Conservation (phyloP, 2,797 vertebrate species). For the Danio choprae region DNA sequence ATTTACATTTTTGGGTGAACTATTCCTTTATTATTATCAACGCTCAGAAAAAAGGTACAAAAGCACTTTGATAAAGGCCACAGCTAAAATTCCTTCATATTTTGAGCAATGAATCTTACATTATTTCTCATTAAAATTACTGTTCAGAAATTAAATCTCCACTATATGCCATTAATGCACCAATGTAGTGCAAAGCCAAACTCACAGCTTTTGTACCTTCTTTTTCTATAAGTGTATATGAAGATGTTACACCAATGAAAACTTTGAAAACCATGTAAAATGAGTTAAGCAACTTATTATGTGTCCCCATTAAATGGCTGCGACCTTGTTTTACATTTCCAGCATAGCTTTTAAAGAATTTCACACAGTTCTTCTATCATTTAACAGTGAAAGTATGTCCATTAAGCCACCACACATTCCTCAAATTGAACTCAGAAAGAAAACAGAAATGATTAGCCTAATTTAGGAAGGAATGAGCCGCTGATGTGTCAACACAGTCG, state of each 20-base stretch:
- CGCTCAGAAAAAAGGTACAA: no score
- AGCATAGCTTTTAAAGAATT: slow-evolving; percentile 6
- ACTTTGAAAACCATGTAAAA: not conserved
- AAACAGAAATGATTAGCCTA: not conserved
- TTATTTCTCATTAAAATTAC: no score
- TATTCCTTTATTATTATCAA: no score
- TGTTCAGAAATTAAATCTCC: no score
- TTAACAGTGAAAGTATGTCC: not conserved
- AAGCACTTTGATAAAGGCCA: no score
- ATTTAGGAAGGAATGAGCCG: slow-evolving; percentile 13
- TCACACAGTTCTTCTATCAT: not conserved
- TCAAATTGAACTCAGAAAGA: slow-evolving; percentile 2
- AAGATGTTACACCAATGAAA: not conserved
- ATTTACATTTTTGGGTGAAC: no score
- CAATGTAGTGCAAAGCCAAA: no score
- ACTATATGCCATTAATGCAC: no score
- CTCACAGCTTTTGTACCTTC: no score
- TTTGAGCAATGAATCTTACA: no score
- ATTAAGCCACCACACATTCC: not conserved
- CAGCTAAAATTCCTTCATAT: no score
- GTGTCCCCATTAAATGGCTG: not conserved
- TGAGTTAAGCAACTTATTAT: not conserved
- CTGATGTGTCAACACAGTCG: not conserved
- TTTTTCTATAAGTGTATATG: not conserved
- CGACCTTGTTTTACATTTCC: slow-evolving; percentile 11